Percentiles rank a stretch among this genome's conserved stretches.
Evolutionary conservation across 2,888 invertebrate species (phyloP).

Genomic region (Hypomecis atomaria): DNA sequence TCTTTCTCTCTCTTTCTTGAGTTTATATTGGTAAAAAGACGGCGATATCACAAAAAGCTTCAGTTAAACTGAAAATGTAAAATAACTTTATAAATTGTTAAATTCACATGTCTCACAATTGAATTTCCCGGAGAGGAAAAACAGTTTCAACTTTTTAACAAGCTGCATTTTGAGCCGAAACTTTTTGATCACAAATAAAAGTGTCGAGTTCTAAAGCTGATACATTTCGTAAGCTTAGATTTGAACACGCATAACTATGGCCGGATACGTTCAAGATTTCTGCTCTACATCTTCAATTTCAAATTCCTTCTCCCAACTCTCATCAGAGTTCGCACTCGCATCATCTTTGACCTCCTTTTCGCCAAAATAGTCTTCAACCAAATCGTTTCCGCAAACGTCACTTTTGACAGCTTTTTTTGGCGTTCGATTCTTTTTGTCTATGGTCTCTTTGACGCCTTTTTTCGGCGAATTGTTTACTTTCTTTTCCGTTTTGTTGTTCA

Average conservation of each 20-base stretch:
- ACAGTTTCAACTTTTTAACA: no score
- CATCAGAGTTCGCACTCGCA: constrained; percentile 81
- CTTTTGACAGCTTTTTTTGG: constrained; percentile 68
- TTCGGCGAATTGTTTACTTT: constrained; percentile 29
- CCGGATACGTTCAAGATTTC: constrained; percentile 63
- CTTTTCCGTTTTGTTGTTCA: constrained; percentile 51
- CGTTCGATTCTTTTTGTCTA: constrained; percentile 58
- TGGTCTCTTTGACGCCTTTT: constrained; percentile 24
- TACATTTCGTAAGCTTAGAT: constrained; percentile 14
- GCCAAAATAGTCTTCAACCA: constrained; percentile 83
- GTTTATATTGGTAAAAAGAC: no score
- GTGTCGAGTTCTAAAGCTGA: constrained; percentile 11
- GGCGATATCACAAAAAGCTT: no score
- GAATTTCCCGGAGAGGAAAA: no score
- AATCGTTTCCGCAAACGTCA: constrained; percentile 77
- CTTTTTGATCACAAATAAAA: not conserved
- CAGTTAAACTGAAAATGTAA: no score
- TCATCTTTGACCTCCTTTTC: constrained; percentile 77
- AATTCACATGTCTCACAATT: not conserved
- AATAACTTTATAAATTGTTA: not conserved
- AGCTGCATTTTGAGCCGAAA: not conserved
- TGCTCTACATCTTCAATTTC: constrained; percentile 77
- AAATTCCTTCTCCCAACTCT: constrained; percentile 86
- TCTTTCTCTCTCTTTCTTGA: no score
- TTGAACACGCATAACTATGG: constrained; percentile 43